Evolutionary conservation across 2,888 invertebrate species (phyloP), one percentile per base, ranked within the genome.

Genomic region (Calephelis perditalis): DNA sequence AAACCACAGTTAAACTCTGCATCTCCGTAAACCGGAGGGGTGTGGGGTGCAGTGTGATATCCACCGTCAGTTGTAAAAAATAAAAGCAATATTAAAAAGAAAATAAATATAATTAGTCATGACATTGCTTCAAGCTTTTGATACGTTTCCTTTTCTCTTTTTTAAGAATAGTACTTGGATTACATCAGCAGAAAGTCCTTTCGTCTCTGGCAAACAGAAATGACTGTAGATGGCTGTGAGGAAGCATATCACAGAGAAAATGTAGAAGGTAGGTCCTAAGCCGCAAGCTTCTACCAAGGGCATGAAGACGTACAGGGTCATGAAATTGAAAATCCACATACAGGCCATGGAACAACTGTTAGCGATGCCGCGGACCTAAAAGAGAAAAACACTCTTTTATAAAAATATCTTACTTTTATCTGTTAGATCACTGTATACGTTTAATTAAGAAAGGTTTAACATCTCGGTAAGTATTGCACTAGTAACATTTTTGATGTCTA

Each of bases 171-270:
- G 62, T 11, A 70, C 54, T 59, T 86, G 86, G n/a, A 88, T 85
- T 0, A 74, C 81, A 62, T 88, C 83, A 5, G 78, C 77, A 0
- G 86, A 76, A 7, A 87, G 67, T 0, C 90, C 90, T 63, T 88
- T 91, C 0, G 91, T 91, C 67, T 92, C 92, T 0, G 91, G 91
- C 2, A 91, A 67, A 56, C 70, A 81, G 37, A 80, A 70, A 1
- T 81, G 70, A 37, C 84, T 79, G 68, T 84, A 91, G 0, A 75
- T 5, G 0, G 84, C 78, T 0, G 85, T 80, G 0, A 78, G 15
- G 58, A 85, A 75, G 61, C 89, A 86, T 7, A 82, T 72, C 0
- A 70, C 62, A 0, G 87, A 74, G 67, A 89, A 91, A 0, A 79
- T 72, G 66, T 82, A 85, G 71, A 91, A 91, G 1, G 86, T 77